phyloP scores from a whole-genome alignment of 2,888 invertebrate genomes.

The Mayetiola destructor region DNA sequence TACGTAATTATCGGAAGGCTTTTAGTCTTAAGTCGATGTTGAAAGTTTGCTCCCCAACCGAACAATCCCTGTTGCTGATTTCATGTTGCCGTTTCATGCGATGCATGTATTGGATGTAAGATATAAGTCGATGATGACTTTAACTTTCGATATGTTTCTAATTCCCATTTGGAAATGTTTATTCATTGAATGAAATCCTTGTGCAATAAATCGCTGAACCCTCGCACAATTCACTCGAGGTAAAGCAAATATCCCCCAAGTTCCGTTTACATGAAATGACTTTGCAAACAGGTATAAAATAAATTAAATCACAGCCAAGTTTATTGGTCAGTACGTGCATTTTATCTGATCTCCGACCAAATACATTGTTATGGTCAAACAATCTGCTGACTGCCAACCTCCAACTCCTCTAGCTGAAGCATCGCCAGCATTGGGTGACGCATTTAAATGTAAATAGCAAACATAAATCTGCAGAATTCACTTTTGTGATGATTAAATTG shows the following conservation, averaged over 20 bases:
- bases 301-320: slow-evolving; percentile 7
- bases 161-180: too few relatives aligned
- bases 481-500: slow-evolving; percentile 8
- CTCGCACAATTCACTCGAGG: not conserved
- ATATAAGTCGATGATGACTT: too few relatives aligned
- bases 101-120: too few relatives aligned
- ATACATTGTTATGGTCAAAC: not conserved
- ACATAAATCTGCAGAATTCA: too few relatives aligned
- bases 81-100: not conserved
- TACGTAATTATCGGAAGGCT: slow-evolving; percentile 8
- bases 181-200: too few relatives aligned
- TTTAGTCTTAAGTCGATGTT: not conserved
- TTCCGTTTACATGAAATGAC: not conserved
- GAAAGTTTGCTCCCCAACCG: not conserved
- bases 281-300: not conserved
- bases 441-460: too few relatives aligned
- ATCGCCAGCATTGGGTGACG: not conserved
- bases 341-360: not conserved
- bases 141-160: not conserved
- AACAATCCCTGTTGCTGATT: not conserved
- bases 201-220: not conserved
- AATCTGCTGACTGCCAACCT: not conserved
- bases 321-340: not conserved
- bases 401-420: not conserved
- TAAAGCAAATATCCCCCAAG: not conserved